Evolutionary conservation across 2,113 vertebrate species (phyloP).

Genomic region (Alligator mississippiensis): DNA sequence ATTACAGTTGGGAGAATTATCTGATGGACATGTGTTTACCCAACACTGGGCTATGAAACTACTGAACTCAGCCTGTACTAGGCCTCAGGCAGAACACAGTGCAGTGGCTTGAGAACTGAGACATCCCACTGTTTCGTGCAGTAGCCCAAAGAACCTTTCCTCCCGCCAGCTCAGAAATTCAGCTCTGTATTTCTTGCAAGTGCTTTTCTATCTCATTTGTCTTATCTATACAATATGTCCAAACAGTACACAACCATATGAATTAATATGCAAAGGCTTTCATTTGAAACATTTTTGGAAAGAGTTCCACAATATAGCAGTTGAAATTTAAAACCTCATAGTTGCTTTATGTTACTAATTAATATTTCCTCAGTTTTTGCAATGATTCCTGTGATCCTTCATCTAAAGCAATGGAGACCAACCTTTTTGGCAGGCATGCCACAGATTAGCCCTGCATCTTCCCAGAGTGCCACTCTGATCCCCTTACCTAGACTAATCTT

Average conservation of each 20-base stretch:
- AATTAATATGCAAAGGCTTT: neutral
- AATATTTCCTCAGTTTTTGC: neutral
- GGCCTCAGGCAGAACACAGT: slow-evolving; percentile 32
- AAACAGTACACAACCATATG: neutral
- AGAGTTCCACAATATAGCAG: neutral
- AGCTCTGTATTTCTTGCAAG: neutral
- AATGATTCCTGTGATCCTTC: neutral
- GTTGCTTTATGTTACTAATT: neutral
- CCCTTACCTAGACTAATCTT: too few species aligned
- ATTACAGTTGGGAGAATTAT: slow-evolving; percentile 73
- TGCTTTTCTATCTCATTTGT: too few species aligned
- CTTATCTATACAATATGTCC: neutral
- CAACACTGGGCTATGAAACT: slow-evolving; percentile 33
- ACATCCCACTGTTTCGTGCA: rapidly evolving
- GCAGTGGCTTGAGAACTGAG: neutral
- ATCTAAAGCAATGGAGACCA: neutral
- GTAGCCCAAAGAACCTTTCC: neutral
- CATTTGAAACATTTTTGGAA: neutral
- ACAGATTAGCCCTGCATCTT: too few species aligned
- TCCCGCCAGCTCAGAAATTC: neutral
- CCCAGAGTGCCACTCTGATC: too few species aligned
- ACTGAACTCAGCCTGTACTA: neutral
- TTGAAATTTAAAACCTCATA: neutral
- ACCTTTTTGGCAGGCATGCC: too few species aligned
- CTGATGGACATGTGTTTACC: slow-evolving; percentile 72